Conservation (phyloP, 2,888 invertebrate genomes). For the Dryomyza anilis region DNA sequence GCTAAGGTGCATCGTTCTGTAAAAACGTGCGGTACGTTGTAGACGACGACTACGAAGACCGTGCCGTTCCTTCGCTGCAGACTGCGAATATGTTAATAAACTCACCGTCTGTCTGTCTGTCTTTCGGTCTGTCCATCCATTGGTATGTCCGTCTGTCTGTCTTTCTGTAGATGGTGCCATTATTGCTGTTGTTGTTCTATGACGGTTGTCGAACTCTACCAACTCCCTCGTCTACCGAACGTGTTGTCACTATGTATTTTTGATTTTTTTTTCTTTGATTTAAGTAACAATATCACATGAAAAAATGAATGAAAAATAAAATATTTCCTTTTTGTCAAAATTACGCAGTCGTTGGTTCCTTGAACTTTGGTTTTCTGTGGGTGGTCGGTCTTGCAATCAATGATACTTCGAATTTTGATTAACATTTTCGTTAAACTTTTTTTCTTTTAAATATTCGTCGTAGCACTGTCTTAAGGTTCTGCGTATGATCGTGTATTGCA, state of each 20-base stretch:
- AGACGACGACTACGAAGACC: background rate
- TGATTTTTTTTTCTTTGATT: background rate
- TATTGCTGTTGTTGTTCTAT: background rate
- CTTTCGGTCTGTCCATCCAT: slow-evolving; percentile 29
- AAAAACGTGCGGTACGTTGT: background rate
- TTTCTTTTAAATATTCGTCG: no score
- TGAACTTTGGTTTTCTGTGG: no score
- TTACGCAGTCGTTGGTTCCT: no score
- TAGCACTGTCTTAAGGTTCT: no score
- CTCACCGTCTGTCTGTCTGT: background rate
- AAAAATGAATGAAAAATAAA: no score
- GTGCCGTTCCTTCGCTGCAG: background rate
- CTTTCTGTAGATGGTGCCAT: slow-evolving; percentile 2
- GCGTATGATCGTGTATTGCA: no score
- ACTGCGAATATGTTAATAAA: slow-evolving; percentile 44
- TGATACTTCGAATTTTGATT: no score
- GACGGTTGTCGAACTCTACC: background rate
- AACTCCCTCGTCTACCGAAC: slow-evolving; percentile 9
- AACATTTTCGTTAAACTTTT: no score
- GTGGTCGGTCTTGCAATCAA: no score
- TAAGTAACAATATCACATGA: no score
- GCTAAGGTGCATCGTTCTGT: background rate
- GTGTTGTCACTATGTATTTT: background rate
- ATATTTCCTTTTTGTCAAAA: no score
- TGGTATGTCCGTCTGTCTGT: slow-evolving; percentile 27